These are phyloP conservation scores for Larimichthys polyactis DNA, from an alignment of 2,113 vertebrate species.

Conservation along the genomic window DNA sequence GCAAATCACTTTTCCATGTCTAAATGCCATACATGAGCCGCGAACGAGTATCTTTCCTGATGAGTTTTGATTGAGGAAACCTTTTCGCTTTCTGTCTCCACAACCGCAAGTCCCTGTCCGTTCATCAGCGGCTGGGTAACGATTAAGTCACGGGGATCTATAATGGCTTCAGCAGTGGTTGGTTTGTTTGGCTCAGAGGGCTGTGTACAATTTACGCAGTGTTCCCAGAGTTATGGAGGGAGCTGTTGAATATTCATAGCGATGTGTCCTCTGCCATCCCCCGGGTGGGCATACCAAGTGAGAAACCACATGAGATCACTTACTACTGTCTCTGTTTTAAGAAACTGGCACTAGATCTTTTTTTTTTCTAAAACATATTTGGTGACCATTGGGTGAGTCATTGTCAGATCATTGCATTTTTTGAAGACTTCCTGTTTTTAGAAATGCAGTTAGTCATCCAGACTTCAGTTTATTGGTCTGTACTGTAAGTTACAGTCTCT, in stretches of 20 bases:
- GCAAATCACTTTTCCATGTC: conserved; percentile 62
- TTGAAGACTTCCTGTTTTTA: conserved; percentile 35
- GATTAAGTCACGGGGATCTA: conserved; percentile 55
- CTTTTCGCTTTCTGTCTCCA: conserved; percentile 26
- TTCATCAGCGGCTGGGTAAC: conserved; percentile 48
- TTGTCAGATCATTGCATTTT: conserved; percentile 34
- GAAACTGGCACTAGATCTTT: conserved; percentile 16
- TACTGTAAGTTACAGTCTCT: conserved; percentile 12
- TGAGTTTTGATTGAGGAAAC: conserved; percentile 46
- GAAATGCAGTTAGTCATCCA: conserved; percentile 14
- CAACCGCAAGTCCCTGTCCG: conserved; percentile 42
- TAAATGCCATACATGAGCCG: conserved; percentile 3
- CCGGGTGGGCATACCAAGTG: conserved; percentile 53
- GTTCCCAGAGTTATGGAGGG: conserved; percentile 56
- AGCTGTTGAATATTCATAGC: conserved; percentile 73
- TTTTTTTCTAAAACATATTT: conserved; percentile 47
- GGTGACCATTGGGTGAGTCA: conserved; percentile 55
- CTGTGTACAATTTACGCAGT: conserved; percentile 69
- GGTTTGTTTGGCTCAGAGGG: conserved; percentile 50
- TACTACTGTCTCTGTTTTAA: conserved; percentile 37
- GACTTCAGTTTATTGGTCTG: neutral
- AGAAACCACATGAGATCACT: conserved; percentile 65
- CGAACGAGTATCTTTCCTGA: conserved; percentile 34
- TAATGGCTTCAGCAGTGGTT: conserved; percentile 66
- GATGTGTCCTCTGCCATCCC: conserved; percentile 54